Percentiles rank a stretch among this genome's conserved stretches.
Conservation (phyloP, 2,113 vertebrate species). For the Rhipidura dahli region DNA sequence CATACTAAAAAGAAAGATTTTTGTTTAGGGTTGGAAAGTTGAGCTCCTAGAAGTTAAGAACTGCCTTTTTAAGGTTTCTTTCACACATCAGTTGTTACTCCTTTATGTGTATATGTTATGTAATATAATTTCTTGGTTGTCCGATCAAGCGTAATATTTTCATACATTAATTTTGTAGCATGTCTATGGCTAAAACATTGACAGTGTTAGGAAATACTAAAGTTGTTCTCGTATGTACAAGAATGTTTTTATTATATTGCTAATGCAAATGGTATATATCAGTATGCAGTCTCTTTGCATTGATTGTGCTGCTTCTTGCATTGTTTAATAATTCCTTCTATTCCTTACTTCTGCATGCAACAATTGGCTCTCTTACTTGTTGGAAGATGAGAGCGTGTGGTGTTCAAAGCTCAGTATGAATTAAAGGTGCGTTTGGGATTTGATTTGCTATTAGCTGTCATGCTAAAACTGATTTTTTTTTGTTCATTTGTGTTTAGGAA, state of each 20-base stretch:
- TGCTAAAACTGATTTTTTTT: not conserved
- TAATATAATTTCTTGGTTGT: not conserved
- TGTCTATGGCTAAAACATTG: not conserved
- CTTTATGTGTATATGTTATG: not conserved
- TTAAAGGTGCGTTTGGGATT: conserved; percentile 64
- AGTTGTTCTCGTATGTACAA: not conserved
- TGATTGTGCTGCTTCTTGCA: conserved; percentile 5
- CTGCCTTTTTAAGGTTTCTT: not conserved
- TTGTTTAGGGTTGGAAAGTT: not conserved
- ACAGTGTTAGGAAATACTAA: not conserved
- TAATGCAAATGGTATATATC: not conserved
- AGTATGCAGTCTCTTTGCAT: conserved; percentile 24
- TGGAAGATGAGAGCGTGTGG: conserved; percentile 61
- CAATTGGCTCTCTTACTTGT: conserved; percentile 64
- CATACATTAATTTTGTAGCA: not conserved
- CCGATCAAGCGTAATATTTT: not conserved
- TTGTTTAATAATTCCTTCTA: conserved; percentile 52
- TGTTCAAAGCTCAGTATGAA: conserved; percentile 64
- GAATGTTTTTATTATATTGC: not conserved
- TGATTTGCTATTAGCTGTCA: conserved; percentile 24
- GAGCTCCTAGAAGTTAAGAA: not conserved
- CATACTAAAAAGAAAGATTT: not conserved
- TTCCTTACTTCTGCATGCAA: conserved; percentile 67
- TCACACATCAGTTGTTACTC: not conserved
- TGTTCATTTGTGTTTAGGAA: not conserved